These are phyloP conservation scores for Pseudobourletiella spinata DNA, from an alignment of 1,140 invertebrate species.

Conservation along the genomic window DNA sequence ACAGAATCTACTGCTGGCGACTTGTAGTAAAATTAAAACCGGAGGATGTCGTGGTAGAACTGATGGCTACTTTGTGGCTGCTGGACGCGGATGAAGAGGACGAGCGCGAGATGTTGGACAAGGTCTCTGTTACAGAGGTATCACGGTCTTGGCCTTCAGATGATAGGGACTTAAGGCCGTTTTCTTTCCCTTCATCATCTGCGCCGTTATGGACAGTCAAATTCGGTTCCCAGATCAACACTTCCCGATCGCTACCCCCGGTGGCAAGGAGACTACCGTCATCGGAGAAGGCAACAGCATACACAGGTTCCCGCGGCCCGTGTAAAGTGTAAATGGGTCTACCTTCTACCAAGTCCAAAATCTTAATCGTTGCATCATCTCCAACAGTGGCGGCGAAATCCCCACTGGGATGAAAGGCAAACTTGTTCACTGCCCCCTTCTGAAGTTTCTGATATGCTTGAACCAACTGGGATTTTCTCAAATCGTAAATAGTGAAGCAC, in stretches of 20 bases:
- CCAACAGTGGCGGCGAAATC: slow-evolving; percentile 28
- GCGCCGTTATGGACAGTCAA: neutral
- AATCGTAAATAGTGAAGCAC: slow-evolving; percentile 22
- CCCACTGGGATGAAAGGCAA: slow-evolving; percentile 27
- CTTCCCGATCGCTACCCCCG: slow-evolving; percentile 8
- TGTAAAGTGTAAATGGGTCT: slow-evolving; percentile 28
- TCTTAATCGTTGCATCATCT: slow-evolving; percentile 30
- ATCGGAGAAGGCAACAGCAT: slow-evolving; percentile 7
- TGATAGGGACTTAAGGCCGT: neutral
- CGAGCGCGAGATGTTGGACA: neutral
- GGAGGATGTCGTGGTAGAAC: too few relatives aligned
- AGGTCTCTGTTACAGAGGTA: neutral
- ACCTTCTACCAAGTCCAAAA: slow-evolving; percentile 32
- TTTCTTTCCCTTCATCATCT: neutral
- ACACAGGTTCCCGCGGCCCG: slow-evolving; percentile 16
- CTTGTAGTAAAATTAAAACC: too few relatives aligned
- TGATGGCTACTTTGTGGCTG: too few relatives aligned
- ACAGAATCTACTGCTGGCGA: too few relatives aligned
- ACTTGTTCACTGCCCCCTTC: slow-evolving; percentile 5
- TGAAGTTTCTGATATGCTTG: slow-evolving; percentile 25
- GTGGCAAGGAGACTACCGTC: slow-evolving; percentile 25
- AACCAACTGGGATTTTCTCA: slow-evolving; percentile 10
- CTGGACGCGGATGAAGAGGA: neutral
- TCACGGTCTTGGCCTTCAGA: neutral
- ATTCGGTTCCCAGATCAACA: neutral